phyloP scores from a whole-genome alignment of 2,113 vertebrate species.

The Fregata magnificens region DNA sequence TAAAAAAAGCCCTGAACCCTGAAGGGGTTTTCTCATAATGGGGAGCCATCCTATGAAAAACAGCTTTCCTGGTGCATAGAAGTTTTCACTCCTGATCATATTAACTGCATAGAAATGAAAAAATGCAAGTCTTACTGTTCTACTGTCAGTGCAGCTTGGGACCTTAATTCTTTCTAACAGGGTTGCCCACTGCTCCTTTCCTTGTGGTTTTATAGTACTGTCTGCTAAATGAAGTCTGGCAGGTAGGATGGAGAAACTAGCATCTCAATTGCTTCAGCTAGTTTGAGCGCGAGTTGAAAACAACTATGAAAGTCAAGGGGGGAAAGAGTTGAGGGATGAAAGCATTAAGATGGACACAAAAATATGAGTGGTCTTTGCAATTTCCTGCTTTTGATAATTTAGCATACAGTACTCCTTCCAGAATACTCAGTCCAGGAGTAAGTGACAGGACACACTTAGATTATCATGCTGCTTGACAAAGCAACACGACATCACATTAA shows the following conservation, averaged over 20 bases:
- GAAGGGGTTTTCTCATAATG: not conserved
- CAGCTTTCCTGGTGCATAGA: not conserved
- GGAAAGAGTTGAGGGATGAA: not conserved
- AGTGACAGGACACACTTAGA: not conserved
- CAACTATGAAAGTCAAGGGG: not conserved
- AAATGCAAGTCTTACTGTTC: not conserved
- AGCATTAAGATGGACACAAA: not conserved
- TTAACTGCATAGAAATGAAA: not conserved
- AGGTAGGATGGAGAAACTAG: not conserved
- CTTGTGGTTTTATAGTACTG: not conserved
- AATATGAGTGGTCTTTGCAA: not conserved
- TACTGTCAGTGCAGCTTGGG: not conserved
- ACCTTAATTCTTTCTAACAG: not conserved
- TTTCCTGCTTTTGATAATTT: not conserved
- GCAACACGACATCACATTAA: not conserved
- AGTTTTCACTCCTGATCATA: not conserved
- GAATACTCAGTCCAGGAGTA: not conserved
- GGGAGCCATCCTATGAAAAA: not conserved
- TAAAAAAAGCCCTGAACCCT: not conserved
- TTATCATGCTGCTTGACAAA: not conserved
- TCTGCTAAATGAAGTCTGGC: not conserved
- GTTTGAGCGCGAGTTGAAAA: accelerated
- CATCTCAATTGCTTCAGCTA: not conserved
- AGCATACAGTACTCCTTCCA: not conserved
- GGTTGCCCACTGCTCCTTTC: not conserved